Conservation (phyloP, 2,888 invertebrate genomes). For the Rhagonycha lutea region DNA sequence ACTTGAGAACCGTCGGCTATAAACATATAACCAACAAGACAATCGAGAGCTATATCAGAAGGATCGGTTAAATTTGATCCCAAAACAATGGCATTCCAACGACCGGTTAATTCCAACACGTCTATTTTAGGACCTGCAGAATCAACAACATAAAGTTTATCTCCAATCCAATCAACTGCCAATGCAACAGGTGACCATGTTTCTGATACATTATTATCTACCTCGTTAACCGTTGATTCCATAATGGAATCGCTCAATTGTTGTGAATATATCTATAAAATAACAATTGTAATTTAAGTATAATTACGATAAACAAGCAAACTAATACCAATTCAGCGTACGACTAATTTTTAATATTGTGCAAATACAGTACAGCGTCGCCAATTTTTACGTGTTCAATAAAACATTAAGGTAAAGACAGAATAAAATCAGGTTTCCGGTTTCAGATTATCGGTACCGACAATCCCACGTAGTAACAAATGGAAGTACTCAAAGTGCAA, state of each 20-base stretch:
- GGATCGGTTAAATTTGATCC: slow-evolving; percentile 91
- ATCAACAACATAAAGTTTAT: slow-evolving; percentile 94
- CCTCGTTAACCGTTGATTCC: slow-evolving; percentile 58
- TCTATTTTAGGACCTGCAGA: slow-evolving; percentile 92
- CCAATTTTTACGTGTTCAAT: too few relatives aligned
- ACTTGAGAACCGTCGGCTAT: slow-evolving; percentile 84
- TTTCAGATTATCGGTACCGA: too few relatives aligned
- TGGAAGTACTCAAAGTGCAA: too few relatives aligned
- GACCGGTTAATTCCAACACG: slow-evolving; percentile 85
- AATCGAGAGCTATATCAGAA: slow-evolving; percentile 90
- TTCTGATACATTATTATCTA: slow-evolving; percentile 76
- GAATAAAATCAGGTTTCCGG: too few relatives aligned
- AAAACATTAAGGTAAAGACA: too few relatives aligned
- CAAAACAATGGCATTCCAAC: slow-evolving; percentile 87
- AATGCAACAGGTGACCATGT: slow-evolving; percentile 89
- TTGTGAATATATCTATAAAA: slow-evolving; percentile 64
- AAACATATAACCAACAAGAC: slow-evolving; percentile 85
- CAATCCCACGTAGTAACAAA: too few relatives aligned
- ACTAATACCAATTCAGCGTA: too few relatives aligned
- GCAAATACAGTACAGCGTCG: too few relatives aligned
- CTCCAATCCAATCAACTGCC: slow-evolving; percentile 96
- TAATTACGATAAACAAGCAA: not conserved
- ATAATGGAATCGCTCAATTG: slow-evolving; percentile 56
- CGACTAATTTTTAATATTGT: not conserved
- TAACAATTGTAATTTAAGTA: not conserved